A percentile compares a stretch with the other conserved stretches of the same genome.
phyloP scores from a whole-genome alignment of 2,888 invertebrate species.

The Lapara coniferarum region DNA sequence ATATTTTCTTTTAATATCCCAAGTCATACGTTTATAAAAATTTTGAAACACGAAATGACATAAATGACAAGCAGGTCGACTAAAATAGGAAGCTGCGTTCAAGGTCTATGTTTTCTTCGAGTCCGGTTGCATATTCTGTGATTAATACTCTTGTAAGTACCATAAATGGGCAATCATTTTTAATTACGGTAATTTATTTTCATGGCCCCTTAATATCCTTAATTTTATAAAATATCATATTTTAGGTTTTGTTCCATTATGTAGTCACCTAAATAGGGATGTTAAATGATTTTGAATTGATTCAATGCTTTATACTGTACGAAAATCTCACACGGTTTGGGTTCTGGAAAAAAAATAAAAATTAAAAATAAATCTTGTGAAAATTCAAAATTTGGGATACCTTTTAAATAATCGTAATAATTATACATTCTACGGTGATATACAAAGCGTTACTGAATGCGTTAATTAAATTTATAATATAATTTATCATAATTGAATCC shows the following conservation, averaged over 20 bases:
- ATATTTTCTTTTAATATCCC: too few relatives aligned
- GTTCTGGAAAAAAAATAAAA: too few relatives aligned
- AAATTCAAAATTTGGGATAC: too few relatives aligned
- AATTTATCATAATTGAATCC: too few relatives aligned
- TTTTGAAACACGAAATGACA: background rate
- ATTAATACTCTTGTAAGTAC: background rate
- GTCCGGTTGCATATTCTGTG: constrained; percentile 11
- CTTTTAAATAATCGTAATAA: too few relatives aligned
- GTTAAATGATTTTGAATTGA: background rate
- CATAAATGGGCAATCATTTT: constrained; percentile 1
- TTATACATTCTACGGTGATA: too few relatives aligned
- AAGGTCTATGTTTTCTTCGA: constrained; percentile 9
- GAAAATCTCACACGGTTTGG: too few relatives aligned
- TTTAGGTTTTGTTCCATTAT: background rate
- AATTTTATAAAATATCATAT: background rate
- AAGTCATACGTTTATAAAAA: background rate
- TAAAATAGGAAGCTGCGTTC: constrained; percentile 10
- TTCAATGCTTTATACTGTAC: background rate
- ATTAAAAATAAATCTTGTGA: too few relatives aligned
- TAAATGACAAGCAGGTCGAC: background rate
- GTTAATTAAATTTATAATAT: too few relatives aligned
- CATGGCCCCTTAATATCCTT: background rate
- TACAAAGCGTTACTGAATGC: too few relatives aligned
- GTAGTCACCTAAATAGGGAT: background rate
- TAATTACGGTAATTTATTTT: constrained; percentile 3